These are phyloP conservation scores for Camelus dromedarius DNA, from an alignment of 2,113 vertebrate species.

Conservation along the genomic window DNA sequence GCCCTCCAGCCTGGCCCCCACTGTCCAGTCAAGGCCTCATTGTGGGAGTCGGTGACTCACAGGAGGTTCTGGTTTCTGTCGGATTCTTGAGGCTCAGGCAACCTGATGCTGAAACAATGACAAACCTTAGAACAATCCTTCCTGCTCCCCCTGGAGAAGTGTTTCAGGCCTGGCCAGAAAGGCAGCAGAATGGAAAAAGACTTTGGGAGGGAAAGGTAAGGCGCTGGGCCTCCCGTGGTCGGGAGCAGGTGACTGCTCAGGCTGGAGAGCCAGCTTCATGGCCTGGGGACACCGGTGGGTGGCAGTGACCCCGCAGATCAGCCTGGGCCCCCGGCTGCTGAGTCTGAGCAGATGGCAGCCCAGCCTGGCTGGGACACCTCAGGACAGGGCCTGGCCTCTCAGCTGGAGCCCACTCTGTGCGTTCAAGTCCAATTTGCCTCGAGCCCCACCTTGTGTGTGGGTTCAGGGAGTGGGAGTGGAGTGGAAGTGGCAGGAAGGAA, in stretches of 20 bases:
- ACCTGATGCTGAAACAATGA: constrained; percentile 83
- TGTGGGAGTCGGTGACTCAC: constrained; percentile 78
- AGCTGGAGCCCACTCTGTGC: neutral
- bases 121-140: constrained; percentile 78
- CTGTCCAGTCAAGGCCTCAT: constrained; percentile 18
- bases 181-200: neutral
- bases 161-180: constrained; percentile 63
- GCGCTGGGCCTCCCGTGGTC: constrained; percentile 76
- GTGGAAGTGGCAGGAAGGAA: neutral
- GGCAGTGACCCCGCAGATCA: neutral
- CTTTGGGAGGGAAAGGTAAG: constrained; percentile 79
- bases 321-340: neutral
- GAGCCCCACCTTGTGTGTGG: neutral
- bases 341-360: neutral
- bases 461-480: neutral
- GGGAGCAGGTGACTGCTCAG: constrained; percentile 71
- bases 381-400: neutral
- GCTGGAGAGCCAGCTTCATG: neutral
- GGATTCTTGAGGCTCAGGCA: constrained; percentile 76
- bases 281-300: neutral
- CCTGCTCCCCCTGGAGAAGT: neutral
- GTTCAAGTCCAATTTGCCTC: neutral
- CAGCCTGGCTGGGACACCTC: neutral
- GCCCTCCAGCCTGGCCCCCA: constrained; percentile 45
- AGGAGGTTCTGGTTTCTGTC: constrained; percentile 76